Conservation (phyloP, 2,888 invertebrate species). For the Campopleginae sp. region DNA sequence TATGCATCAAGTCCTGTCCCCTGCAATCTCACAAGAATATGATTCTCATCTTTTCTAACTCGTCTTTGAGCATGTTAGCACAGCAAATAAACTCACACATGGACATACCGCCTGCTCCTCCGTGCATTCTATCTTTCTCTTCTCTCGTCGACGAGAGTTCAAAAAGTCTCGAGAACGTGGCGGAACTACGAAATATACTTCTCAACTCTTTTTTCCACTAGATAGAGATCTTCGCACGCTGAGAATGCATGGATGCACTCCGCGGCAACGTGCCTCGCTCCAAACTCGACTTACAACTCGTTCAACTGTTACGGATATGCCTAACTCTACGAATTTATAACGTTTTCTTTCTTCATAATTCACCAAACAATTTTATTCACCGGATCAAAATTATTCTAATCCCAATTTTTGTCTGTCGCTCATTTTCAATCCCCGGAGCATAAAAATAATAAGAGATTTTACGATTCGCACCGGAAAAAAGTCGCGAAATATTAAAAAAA, state of each 20-base stretch:
- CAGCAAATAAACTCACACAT: conserved; percentile 18
- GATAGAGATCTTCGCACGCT: conserved; percentile 71
- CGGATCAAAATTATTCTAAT: not conserved
- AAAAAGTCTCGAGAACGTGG: conserved; percentile 80
- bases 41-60: conserved; percentile 60
- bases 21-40: conserved; percentile 56
- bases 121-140: conserved; percentile 9
- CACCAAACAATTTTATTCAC: conserved; percentile 16
- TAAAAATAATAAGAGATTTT: conserved; percentile 73
- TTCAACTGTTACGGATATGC: conserved; percentile 54
- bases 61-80: conserved; percentile 17
- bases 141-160: conserved; percentile 51
- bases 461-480: not conserved
- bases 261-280: conserved; percentile 59
- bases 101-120: not conserved
- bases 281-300: conserved; percentile 64
- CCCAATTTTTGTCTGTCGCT: conserved; percentile 70
- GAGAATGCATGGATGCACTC: conserved; percentile 62
- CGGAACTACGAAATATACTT: conserved; percentile 79
- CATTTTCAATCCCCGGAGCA: conserved; percentile 78
- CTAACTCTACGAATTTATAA: not conserved
- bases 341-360: not conserved
- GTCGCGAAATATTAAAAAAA: conserved; percentile 22
- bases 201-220: conserved; percentile 79
- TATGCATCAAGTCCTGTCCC: conserved; percentile 20